A percentile compares a stretch with the other conserved stretches of the same genome.
Conservation (phyloP, 2,888 invertebrate genomes). For the Catonia carolina region DNA sequence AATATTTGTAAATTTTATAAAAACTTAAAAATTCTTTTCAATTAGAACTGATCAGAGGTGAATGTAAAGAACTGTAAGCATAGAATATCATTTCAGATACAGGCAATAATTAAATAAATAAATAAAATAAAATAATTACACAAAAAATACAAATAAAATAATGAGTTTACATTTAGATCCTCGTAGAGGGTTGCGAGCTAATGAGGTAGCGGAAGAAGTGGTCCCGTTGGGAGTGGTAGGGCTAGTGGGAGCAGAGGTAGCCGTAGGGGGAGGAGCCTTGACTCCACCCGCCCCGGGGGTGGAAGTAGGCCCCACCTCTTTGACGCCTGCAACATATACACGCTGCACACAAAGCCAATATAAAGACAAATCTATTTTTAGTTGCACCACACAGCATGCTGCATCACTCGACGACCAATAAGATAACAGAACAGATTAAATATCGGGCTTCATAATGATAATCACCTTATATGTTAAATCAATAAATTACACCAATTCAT, state of each 20-base stretch:
- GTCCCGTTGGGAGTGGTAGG: conserved; percentile 40
- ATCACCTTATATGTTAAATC: background rate
- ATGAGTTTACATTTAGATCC: conserved; percentile 67
- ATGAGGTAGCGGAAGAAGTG: conserved; percentile 35
- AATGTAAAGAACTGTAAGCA: too few relatives aligned
- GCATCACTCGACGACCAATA: too few relatives aligned
- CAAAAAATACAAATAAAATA: conserved; percentile 1
- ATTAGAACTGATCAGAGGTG: too few relatives aligned
- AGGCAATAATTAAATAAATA: background rate
- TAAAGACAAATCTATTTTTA: background rate
- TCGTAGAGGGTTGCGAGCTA: conserved; percentile 70
- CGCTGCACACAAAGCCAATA: conserved; percentile 16
- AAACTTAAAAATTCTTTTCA: too few relatives aligned
- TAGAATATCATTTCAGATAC: background rate
- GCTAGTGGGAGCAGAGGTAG: conserved; percentile 46
- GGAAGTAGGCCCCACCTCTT: conserved; percentile 54
- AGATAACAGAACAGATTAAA: too few relatives aligned
- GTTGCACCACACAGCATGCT: background rate
- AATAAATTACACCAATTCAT: background rate
- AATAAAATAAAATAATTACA: too few relatives aligned
- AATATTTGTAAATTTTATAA: too few relatives aligned
- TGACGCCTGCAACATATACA: conserved; percentile 50
- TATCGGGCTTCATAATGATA: background rate
- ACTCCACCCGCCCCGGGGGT: conserved; percentile 48
- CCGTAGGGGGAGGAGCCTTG: conserved; percentile 11